These are phyloP conservation scores for Eupithecia tripunctaria DNA, from an alignment of 2,888 invertebrate species.

Conservation along the genomic window DNA sequence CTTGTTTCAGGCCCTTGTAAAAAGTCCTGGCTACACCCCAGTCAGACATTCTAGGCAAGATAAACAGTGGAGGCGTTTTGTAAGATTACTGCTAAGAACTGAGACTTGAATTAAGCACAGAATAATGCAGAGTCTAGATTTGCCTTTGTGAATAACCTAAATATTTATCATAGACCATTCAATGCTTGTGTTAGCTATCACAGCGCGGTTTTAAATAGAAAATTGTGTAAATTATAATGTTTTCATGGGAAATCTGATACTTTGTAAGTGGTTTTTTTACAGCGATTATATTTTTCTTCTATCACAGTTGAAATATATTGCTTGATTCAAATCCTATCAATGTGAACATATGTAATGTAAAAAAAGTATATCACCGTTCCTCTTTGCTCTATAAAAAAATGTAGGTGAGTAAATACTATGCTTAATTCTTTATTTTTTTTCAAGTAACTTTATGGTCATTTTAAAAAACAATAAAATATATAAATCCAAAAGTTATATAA, in stretches of 20 bases:
- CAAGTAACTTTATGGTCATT: neutral
- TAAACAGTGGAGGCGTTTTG: conserved; percentile 75
- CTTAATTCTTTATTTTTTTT: neutral
- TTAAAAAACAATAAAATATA: neutral
- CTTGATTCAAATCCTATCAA: too few relatives aligned
- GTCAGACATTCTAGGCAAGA: conserved; percentile 74
- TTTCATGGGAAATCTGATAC: conserved; percentile 20
- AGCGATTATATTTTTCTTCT: too few relatives aligned
- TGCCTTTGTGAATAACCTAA: conserved; percentile 66
- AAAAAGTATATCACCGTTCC: too few relatives aligned
- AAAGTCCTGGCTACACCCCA: conserved; percentile 27
- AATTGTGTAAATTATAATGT: conserved; percentile 28
- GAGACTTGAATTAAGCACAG: conserved; percentile 57
- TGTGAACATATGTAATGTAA: too few relatives aligned
- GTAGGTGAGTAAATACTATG: neutral
- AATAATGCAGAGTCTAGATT: conserved; percentile 53
- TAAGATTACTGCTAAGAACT: conserved; percentile 75
- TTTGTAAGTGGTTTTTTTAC: neutral
- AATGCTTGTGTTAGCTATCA: conserved; percentile 33
- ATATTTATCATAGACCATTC: conserved; percentile 53
- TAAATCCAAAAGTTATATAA: neutral
- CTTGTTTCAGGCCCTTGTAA: neutral
- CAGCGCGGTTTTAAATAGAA: conserved; percentile 33
- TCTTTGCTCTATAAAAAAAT: too few relatives aligned
- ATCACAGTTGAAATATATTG: too few relatives aligned